Conservation (phyloP, 2,888 invertebrate genomes). For the Proisotoma minuta region DNA sequence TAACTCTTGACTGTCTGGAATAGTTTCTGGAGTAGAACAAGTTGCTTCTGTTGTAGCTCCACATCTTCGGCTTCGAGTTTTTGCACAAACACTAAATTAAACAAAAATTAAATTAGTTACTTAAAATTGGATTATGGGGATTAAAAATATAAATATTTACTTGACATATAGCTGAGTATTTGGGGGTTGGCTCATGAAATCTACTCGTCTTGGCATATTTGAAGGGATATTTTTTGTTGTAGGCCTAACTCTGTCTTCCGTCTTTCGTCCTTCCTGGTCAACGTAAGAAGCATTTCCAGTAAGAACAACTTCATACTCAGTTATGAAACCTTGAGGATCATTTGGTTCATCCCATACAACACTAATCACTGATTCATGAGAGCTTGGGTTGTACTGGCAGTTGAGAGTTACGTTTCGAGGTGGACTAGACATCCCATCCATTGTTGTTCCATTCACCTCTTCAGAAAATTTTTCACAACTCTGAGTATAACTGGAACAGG, state of each 20-base stretch:
- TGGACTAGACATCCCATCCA: slow-evolving; percentile 73
- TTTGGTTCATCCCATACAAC: slow-evolving; percentile 70
- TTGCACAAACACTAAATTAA: slow-evolving; percentile 61
- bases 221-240: slow-evolving; percentile 58
- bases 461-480: slow-evolving; percentile 74
- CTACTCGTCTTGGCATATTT: slow-evolving; percentile 54
- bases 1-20: slow-evolving; percentile 63
- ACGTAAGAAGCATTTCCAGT: slow-evolving; percentile 58
- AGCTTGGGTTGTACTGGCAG: slow-evolving; percentile 63
- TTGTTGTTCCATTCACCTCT: slow-evolving; percentile 71
- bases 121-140: background rate
- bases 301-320: slow-evolving; percentile 65
- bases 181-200: slow-evolving; percentile 67
- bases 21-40: slow-evolving; percentile 67
- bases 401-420: slow-evolving; percentile 64
- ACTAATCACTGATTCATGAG: slow-evolving; percentile 60
- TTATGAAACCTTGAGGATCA: slow-evolving; percentile 72
- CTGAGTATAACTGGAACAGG: slow-evolving; percentile 73
- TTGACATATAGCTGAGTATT: slow-evolving; percentile 77
- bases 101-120: background rate
- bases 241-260: slow-evolving; percentile 59
- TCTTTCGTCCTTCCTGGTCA: slow-evolving; percentile 55
- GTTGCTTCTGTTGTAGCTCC: slow-evolving; percentile 62
- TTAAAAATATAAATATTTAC: slow-evolving; percentile 35
- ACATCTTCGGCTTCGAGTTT: slow-evolving; percentile 68